These are phyloP conservation scores for Ictalurus furcatus DNA, from an alignment of 2,113 vertebrate species.

Conservation along the genomic window DNA sequence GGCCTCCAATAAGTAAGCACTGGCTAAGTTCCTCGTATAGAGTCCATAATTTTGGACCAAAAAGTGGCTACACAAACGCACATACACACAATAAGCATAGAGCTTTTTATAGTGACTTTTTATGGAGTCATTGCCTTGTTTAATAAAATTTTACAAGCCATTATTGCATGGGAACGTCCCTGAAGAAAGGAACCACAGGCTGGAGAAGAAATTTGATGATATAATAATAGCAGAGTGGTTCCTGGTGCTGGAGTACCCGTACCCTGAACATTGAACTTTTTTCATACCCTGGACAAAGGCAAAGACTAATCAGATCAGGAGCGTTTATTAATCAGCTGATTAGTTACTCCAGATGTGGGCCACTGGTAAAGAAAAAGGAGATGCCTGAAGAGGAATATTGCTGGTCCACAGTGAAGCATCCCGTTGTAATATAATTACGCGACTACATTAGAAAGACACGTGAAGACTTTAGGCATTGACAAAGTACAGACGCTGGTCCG, in stretches of 20 bases:
- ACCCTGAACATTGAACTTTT: neutral
- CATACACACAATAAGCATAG: neutral
- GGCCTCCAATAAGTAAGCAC: neutral
- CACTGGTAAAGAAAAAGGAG: neutral
- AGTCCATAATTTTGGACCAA: neutral
- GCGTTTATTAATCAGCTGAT: neutral
- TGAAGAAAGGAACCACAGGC: neutral
- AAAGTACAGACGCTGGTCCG: constrained; percentile 1
- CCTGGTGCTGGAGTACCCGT: neutral
- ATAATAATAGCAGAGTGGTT: neutral
- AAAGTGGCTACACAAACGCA: constrained; percentile 23
- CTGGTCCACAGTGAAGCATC: neutral
- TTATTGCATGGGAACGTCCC: neutral
- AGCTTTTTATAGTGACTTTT: neutral
- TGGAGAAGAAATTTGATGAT: neutral
- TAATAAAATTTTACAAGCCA: neutral
- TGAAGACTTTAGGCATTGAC: neutral
- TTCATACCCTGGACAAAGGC: neutral
- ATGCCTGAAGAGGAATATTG: neutral
- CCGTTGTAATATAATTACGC: neutral
- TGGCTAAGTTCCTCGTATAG: neutral
- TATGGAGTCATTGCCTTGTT: neutral
- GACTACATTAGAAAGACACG: neutral
- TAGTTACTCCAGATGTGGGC: neutral
- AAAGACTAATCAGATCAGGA: neutral